Conservation (phyloP, 1,140 invertebrate genomes). For the Pachyrhynchus sulphureomaculatus region DNA sequence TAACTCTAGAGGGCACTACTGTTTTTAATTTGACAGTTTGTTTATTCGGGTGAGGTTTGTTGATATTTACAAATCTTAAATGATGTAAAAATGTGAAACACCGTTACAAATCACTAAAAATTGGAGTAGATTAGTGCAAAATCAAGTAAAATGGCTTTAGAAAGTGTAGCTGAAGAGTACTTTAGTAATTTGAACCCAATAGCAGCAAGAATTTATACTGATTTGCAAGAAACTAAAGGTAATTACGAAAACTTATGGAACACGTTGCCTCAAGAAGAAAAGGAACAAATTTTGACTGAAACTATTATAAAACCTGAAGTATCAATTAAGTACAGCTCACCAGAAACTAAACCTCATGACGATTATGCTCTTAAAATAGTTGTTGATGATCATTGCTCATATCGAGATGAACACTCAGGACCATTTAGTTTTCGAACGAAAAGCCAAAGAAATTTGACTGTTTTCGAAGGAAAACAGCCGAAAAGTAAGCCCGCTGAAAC, state of each 20-base stretch:
- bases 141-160: conserved; percentile 40
- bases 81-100: not conserved
- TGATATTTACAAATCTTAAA: conserved; percentile 14
- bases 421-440: conserved; percentile 78
- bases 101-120: conserved; percentile 22
- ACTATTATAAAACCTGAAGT: conserved; percentile 75
- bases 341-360: conserved; percentile 51
- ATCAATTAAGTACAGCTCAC: conserved; percentile 64
- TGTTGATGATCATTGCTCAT: conserved; percentile 58
- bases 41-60: conserved; percentile 10
- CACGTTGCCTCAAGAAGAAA: conserved; percentile 64
- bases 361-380: conserved; percentile 56
- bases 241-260: conserved; percentile 72
- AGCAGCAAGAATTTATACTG: conserved; percentile 66
- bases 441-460: conserved; percentile 71
- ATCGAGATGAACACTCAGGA: conserved; percentile 74
- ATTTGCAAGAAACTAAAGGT: conserved; percentile 66
- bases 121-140: not conserved
- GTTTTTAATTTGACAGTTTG: not conserved
- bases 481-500: conserved; percentile 37
- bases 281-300: conserved; percentile 72
- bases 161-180: conserved; percentile 64
- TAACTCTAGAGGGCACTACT: too few relatives aligned
- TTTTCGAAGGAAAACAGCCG: conserved; percentile 50
- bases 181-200: conserved; percentile 69